Percentiles rank a stretch among this genome's conserved stretches.
phyloP scores from a whole-genome alignment of 2,113 vertebrate genomes.

The Paedocypris sp. region DNA sequence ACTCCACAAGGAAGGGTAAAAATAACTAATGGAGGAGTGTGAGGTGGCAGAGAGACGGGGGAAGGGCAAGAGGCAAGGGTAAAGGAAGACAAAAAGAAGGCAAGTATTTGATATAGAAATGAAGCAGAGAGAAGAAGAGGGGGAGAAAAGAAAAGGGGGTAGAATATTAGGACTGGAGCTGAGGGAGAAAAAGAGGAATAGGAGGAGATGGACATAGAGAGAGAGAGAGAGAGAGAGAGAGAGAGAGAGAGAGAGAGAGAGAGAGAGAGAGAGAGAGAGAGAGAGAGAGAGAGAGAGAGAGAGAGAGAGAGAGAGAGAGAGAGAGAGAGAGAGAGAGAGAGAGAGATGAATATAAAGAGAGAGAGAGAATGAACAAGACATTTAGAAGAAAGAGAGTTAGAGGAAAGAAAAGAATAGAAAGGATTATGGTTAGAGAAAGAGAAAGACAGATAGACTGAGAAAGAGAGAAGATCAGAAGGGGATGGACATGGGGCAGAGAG shows the following conservation, averaged over 20 bases:
- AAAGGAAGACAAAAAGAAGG: too few species aligned
- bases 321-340: too few species aligned
- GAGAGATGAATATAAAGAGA: too few species aligned
- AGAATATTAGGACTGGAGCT: too few species aligned
- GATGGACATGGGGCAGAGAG: too few species aligned
- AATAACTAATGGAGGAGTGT: conserved; percentile 29
- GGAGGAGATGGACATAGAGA: too few species aligned
- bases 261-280: conserved; percentile 17
- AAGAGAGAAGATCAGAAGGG: too few species aligned
- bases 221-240: conserved; percentile 44
- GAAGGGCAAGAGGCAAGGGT: conserved; percentile 8
- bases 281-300: conserved; percentile 43
- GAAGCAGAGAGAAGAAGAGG: conserved; percentile 22
- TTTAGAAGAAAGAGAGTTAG: conserved; percentile 27
- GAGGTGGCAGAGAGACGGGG: conserved; percentile 36
- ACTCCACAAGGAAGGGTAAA: conserved; percentile 33
- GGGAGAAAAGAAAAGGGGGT: too few species aligned
- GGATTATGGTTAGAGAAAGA: too few species aligned
- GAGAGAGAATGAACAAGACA: conserved; percentile 42
- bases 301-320: conserved; percentile 11
- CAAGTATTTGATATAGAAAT: conserved; percentile 41
- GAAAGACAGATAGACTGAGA: conserved; percentile 29
- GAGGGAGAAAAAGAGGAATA: conserved; percentile 37
- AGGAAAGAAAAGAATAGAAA: too few species aligned
- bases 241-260: conserved; percentile 35